Conservation (phyloP, 2,113 vertebrate species). For the Asarcornis scutulata region DNA sequence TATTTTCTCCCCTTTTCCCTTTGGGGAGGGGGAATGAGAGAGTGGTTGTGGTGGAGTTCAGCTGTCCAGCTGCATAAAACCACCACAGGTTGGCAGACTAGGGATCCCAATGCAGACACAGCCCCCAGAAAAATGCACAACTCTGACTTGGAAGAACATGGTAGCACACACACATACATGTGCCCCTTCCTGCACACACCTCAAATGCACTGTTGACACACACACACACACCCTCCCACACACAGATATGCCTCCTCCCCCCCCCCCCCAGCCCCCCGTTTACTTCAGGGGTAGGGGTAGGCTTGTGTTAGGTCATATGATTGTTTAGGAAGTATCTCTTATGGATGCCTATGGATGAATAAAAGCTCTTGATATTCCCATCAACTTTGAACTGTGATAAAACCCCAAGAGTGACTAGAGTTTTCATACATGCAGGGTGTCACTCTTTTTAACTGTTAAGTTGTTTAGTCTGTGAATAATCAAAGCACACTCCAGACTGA, state of each 20-base stretch:
- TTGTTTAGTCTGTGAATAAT: background rate
- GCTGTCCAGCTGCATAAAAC: too few relatives aligned
- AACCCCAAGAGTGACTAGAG: background rate
- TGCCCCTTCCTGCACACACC: accelerated
- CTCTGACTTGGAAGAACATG: accelerated
- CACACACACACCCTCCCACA: too few relatives aligned
- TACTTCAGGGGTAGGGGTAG: background rate
- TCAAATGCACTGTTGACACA: background rate
- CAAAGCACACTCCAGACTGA: background rate
- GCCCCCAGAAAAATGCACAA: accelerated
- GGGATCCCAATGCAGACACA: background rate
- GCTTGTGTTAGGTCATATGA: background rate
- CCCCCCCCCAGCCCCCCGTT: too few relatives aligned
- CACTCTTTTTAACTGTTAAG: background rate
- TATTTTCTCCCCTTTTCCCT: too few relatives aligned
- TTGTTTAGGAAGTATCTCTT: background rate
- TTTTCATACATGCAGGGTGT: background rate
- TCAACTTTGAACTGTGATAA: background rate
- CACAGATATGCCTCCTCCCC: too few relatives aligned
- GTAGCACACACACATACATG: background rate
- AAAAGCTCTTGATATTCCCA: background rate
- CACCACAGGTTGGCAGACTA: background rate
- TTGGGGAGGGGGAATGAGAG: too few relatives aligned
- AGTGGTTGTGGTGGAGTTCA: too few relatives aligned
- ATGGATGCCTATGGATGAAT: background rate